phyloP scores from a whole-genome alignment of 2,113 vertebrate species.

The Smithornis capensis region DNA sequence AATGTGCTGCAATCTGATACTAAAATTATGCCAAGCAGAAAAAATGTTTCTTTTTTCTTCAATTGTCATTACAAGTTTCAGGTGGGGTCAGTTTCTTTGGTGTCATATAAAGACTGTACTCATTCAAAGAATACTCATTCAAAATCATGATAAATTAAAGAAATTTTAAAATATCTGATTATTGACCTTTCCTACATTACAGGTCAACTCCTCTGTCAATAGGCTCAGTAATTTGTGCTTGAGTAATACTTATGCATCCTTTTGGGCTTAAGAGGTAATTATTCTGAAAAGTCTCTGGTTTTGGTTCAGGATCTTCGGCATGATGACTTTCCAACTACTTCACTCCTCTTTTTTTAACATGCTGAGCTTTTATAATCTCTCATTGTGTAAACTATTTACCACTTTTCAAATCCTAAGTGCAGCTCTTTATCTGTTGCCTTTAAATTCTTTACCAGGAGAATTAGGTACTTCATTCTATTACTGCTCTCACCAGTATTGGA shows the following conservation, averaged over 20 bases:
- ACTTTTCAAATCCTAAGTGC: background rate
- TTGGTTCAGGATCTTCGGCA: background rate
- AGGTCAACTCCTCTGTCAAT: background rate
- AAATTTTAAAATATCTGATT: background rate
- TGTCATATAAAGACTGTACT: background rate
- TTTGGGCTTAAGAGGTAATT: background rate
- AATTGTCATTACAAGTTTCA: background rate
- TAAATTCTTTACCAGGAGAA: background rate
- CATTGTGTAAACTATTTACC: background rate
- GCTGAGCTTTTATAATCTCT: background rate
- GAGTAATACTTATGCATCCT: background rate
- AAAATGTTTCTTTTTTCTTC: background rate
- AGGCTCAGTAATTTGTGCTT: background rate
- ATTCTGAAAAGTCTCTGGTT: background rate
- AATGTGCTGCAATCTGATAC: background rate
- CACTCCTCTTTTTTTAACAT: background rate
- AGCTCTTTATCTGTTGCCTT: background rate
- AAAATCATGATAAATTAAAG: background rate
- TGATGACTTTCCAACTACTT: background rate
- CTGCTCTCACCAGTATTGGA: background rate
- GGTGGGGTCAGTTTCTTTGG: background rate
- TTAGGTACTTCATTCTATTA: background rate
- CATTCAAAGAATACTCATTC: background rate
- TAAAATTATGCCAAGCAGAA: background rate
- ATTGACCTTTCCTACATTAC: background rate